These are phyloP conservation scores for Corapipo altera DNA, from an alignment of 2,113 vertebrate genomes.

Conservation along the genomic window DNA sequence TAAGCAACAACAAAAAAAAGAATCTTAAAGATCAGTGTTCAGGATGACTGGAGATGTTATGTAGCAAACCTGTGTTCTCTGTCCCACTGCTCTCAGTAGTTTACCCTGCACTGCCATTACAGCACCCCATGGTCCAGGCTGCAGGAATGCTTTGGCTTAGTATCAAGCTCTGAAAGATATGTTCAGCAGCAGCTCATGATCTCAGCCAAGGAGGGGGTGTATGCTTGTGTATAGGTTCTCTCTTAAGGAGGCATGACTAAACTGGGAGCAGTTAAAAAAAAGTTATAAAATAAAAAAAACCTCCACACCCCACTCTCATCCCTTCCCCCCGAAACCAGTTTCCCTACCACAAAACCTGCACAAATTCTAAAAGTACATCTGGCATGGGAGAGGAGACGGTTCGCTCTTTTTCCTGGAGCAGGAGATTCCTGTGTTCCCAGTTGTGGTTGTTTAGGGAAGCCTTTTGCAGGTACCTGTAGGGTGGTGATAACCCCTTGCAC, in stretches of 20 bases:
- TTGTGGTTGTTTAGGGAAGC: neutral
- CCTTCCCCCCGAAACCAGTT: accelerated
- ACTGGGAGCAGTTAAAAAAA: neutral
- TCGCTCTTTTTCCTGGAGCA: neutral
- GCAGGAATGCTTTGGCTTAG: neutral
- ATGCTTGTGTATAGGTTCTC: neutral
- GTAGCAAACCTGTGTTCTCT: neutral
- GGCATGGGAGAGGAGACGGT: neutral
- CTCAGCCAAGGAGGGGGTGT: neutral
- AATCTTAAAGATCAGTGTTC: neutral
- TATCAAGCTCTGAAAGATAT: neutral
- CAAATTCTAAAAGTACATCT: neutral
- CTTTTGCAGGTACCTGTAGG: neutral
- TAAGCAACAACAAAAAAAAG: neutral
- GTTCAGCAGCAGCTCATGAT: neutral
- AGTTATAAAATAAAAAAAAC: neutral
- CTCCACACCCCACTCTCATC: neutral
- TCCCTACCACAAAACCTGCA: neutral
- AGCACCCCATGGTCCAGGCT: neutral
- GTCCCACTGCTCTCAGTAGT: neutral
- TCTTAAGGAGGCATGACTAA: neutral
- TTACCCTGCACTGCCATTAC: neutral
- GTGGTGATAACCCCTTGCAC: neutral
- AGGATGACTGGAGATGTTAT: neutral
- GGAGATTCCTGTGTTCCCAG: neutral